Base-by-base conservation (phyloP, 1,140 invertebrate genomes). In the Bombus difficillimus region DNA sequence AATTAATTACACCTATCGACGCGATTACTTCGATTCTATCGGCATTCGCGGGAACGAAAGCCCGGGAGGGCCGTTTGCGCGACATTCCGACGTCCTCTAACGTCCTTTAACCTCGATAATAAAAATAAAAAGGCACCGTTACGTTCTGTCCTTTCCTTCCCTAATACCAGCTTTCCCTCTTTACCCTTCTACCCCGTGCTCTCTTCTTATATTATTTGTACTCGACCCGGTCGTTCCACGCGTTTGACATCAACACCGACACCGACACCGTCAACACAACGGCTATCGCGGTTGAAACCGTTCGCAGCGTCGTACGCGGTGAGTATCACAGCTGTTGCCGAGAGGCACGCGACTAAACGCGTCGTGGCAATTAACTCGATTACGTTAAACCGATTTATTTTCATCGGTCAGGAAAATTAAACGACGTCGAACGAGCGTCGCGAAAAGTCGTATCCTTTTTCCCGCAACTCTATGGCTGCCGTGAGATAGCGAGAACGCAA, bases 401-500 rank as follows among this genome's bases (percentile, higher is more conserved):
- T 18, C 47, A 66, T 69, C 80, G 37, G 28, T 15, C 47, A 53
- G n/a, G 25, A 73, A 88, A 88, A 79, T 69, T 15, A 15, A 53
- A 53, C 15, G 59, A 73, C 32, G 39, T 5, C 18, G 53, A 71
- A 32, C 77, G 34, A 74, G 69, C 62, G 62, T 32, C 37, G n/a
- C 66, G 39, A 78, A 57, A 79, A 62, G 6, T 22, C 71, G 41
- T 68, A 83, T 78, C 86, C 78, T 86, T 87, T 57, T 69, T 8
- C 32, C 6, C 53, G 72, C 41, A 68, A 22, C 59, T 69, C 59
- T 74, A 34, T 22, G n/a, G 72, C 69, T 37, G 72, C 12, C 37
- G 68, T 32, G 34, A 77, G 83, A 86, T 89, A 88, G 85, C 82
- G 83, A 89, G 86, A 88, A 78, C 43, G 75, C 39, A 89, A 76